Evolutionary conservation across 2,888 invertebrate genomes (phyloP).

Genomic region (Onthophagus sagittarius): DNA sequence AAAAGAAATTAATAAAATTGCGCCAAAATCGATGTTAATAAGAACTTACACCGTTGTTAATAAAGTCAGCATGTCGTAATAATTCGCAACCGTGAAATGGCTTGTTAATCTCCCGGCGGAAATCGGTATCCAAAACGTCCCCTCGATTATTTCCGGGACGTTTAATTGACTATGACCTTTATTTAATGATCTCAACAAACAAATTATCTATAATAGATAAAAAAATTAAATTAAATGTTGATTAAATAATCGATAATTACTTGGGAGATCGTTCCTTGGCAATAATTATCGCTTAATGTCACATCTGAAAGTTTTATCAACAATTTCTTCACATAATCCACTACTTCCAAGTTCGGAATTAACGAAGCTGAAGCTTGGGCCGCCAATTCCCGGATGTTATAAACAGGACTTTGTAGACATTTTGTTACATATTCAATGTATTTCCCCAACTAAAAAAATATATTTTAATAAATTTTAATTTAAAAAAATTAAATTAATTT

Average conservation of each 20-base stretch:
- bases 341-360: slow-evolving; percentile 45
- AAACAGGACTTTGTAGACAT: slow-evolving; percentile 63
- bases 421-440: slow-evolving; percentile 62
- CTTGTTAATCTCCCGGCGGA: slow-evolving; percentile 34
- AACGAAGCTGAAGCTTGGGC: slow-evolving; percentile 66
- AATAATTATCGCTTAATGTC: slow-evolving; percentile 53
- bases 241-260: slow-evolving; percentile 44
- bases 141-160: slow-evolving; percentile 23
- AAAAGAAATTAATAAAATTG: not conserved
- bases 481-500: slow-evolving; percentile 26
- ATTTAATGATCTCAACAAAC: slow-evolving; percentile 35
- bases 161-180: slow-evolving; percentile 20
- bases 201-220: slow-evolving; percentile 34
- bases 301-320: slow-evolving; percentile 21
- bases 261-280: slow-evolving; percentile 66
- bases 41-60: slow-evolving; percentile 31
- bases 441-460: slow-evolving; percentile 59
- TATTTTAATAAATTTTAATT: slow-evolving; percentile 10
- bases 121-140: slow-evolving; percentile 35
- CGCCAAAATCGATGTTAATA: not conserved
- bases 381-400: slow-evolving; percentile 68
- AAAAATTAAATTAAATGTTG: slow-evolving; percentile 3
- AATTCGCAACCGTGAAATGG: slow-evolving; percentile 38
- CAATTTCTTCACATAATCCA: slow-evolving; percentile 20
- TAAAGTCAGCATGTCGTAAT: slow-evolving; percentile 39